Evolutionary conservation across 2,797 vertebrate genomes (phyloP).

Genomic region (Leuciscus waleckii): DNA sequence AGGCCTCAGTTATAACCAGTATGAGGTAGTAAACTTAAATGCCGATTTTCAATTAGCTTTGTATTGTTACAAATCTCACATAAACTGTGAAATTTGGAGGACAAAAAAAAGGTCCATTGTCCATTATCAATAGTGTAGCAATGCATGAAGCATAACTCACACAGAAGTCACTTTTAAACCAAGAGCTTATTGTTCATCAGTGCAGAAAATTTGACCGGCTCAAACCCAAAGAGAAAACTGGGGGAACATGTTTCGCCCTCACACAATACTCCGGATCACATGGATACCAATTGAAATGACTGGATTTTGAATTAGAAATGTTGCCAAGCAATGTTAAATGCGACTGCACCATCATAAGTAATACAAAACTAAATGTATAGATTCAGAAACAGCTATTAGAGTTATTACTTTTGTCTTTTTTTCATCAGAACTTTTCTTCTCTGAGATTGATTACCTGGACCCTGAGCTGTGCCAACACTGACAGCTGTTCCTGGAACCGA

Average conservation of each 20-base stretch:
- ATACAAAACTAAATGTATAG: neutral
- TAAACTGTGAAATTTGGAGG: neutral
- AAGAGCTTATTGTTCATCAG: neutral
- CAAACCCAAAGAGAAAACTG: neutral
- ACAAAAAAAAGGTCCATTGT: neutral
- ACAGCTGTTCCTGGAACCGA: constrained; percentile 87
- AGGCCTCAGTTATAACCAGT: neutral
- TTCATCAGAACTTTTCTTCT: neutral
- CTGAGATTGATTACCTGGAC: constrained; percentile 82
- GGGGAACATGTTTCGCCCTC: neutral
- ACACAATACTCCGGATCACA: neutral
- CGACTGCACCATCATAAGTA: neutral
- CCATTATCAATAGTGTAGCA: neutral
- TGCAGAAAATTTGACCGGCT: neutral
- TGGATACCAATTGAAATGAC: neutral
- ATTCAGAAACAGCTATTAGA: neutral
- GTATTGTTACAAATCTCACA: neutral
- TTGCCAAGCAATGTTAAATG: neutral
- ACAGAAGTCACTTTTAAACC: neutral
- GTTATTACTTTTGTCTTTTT: neutral
- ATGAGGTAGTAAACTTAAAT: neutral
- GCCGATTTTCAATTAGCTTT: neutral
- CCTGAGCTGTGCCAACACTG: constrained; percentile 87
- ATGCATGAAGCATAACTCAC: neutral
- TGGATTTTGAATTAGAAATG: neutral